Evolutionary conservation across 2,113 vertebrate species (phyloP), one percentile per base, ranked within the genome.

Genomic region (Pycnonotus jocosus): DNA sequence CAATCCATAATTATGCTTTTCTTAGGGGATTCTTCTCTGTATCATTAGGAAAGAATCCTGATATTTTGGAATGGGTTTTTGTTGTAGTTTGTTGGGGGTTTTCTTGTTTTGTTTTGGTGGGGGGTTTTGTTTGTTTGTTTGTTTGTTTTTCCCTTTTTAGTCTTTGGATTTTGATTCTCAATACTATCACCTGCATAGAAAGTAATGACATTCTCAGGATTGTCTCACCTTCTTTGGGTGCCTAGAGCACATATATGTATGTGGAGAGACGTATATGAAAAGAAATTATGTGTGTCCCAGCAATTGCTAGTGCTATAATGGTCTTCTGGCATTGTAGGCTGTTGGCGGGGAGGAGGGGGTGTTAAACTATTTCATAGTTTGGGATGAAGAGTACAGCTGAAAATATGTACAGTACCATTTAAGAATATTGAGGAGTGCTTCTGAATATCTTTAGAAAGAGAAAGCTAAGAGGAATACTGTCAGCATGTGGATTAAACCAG

Each of bases 391-490:
- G 45, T 19, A n/a, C 35, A 64, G n/a, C 23, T 72, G 53, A 79
- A 86, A 73, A 35, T 82, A 40, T 61, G 57, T 25, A 58, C 31
- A 18, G 56, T 78, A 45, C 44, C n/a, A 31, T 81, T 86, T 76
- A 69, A 84, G 30, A 86, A 70, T 81, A 58, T 30, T 71, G 56
- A 90, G 27, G 54, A 85, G 58, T 77, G 50, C 56, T 56, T 88
- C 71, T 83, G 42, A 80, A 31, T 86, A 68, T 69, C 58, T 95
- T 89, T 65, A 69, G 65, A 79, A 31, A 86, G 64, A 73, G 28
- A 87, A 88, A 72, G 47, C 66, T 85, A 56, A 86, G 91, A 88
- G 54, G 64, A 76, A 60, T 88, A 48, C 42, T 58, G 30, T 80
- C 51, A 73, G 38, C 79, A 47, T 78, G 54, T 62, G 47, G 24